A percentile compares a stretch with the other conserved stretches of the same genome.
These are phyloP conservation scores for Drosophila neutralis DNA, from an alignment of 2,888 invertebrate genomes.

Conservation along the genomic window DNA sequence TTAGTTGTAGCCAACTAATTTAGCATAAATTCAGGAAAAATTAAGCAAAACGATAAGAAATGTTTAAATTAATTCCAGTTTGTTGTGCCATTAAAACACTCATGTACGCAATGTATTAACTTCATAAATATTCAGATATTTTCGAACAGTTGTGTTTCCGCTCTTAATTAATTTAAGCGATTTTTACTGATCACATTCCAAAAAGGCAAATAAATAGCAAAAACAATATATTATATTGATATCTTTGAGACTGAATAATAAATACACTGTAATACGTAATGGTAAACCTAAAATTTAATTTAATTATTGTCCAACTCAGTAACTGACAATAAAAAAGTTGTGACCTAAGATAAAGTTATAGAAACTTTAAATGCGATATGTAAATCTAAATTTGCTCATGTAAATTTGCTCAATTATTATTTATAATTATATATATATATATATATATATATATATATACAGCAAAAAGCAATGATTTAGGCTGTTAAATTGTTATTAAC, in stretches of 20 bases:
- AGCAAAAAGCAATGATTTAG: not conserved
- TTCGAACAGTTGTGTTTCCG: slow-evolving; percentile 42
- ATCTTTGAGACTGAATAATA: not conserved
- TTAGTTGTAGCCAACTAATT: slow-evolving; percentile 56
- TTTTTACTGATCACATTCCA: slow-evolving; percentile 62
- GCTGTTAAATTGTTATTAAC: not conserved
- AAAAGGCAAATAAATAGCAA: slow-evolving; percentile 2
- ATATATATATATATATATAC: no score
- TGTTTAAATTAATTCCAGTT: slow-evolving; percentile 60
- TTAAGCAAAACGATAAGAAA: slow-evolving; percentile 30
- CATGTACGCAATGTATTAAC: slow-evolving; percentile 31
- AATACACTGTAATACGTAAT: not conserved
- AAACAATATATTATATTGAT: not conserved
- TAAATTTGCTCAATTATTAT: no score
- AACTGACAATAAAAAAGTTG: no score
- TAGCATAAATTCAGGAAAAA: slow-evolving; percentile 51
- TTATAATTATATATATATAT: no score
- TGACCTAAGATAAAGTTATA: no score
- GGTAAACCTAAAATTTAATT: not conserved
- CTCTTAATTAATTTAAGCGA: slow-evolving; percentile 77
- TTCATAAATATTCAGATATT: slow-evolving; percentile 36
- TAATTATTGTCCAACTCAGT: no score
- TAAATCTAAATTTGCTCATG: no score
- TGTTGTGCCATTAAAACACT: slow-evolving; percentile 60
- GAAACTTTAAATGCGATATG: no score